Percentiles rank a stretch among this genome's conserved stretches.
These are phyloP conservation scores for Cheilosia pagana DNA, from an alignment of 2,888 invertebrate species.

Conservation along the genomic window DNA sequence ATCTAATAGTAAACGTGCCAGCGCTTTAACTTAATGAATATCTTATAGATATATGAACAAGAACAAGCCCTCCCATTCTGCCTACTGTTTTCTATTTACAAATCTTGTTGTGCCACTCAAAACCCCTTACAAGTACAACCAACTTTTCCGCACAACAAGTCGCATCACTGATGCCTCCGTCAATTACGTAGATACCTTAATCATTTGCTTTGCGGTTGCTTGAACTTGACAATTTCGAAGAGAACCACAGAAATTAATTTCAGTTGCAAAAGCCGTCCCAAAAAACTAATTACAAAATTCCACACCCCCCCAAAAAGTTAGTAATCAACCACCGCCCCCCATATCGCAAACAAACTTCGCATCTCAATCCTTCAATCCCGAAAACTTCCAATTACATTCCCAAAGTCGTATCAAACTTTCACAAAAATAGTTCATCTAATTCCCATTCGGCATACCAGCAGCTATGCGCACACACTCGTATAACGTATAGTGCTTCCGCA, in stretches of 20 bases:
- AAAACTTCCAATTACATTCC: constrained; percentile 63
- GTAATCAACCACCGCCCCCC: constrained; percentile 59
- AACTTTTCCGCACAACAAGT: no score
- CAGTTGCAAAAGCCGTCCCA: background rate
- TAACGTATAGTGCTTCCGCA: background rate
- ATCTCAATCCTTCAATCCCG: constrained; percentile 60
- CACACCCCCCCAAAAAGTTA: constrained; percentile 21
- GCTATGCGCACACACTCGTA: constrained; percentile 9
- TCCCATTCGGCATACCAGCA: constrained; percentile 48
- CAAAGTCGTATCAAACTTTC: constrained; percentile 45
- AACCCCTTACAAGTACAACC: no score
- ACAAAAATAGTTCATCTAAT: constrained; percentile 69
- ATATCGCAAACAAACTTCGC: constrained; percentile 60
- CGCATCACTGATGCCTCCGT: background rate
- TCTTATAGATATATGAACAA: no score
- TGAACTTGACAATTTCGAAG: background rate
- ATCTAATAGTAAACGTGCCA: no score
- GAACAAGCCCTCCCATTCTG: no score
- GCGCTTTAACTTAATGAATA: no score
- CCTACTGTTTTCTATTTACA: no score
- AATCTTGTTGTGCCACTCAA: no score
- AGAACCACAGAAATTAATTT: constrained; percentile 17
- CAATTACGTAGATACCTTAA: constrained; percentile 11
- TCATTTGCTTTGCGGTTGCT: constrained; percentile 16
- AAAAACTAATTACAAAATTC: constrained; percentile 66